Percentiles rank a stretch among this genome's conserved stretches.
These are phyloP conservation scores for Pao palembangensis DNA, from an alignment of 2,113 vertebrate species.

Conservation along the genomic window DNA sequence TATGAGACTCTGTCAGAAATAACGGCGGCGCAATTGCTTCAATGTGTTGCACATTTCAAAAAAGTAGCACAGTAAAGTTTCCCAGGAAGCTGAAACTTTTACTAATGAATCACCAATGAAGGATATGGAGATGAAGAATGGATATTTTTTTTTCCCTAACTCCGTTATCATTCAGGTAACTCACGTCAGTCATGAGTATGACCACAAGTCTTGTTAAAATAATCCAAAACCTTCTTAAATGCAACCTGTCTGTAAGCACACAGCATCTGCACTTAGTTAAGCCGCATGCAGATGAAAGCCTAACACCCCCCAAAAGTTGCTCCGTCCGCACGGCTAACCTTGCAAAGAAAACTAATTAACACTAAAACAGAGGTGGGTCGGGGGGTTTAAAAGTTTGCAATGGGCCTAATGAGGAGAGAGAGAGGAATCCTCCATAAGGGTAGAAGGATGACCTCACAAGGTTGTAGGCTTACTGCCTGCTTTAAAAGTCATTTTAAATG, in stretches of 20 bases:
- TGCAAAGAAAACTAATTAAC: conserved; percentile 92
- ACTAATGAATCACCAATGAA: conserved; percentile 33
- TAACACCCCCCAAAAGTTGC: conserved; percentile 86
- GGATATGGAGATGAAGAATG: conserved; percentile 39
- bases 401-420: conserved; percentile 76
- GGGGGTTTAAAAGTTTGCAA: conserved; percentile 87
- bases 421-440: conserved; percentile 52
- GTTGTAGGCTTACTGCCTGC: conserved; percentile 71
- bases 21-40: conserved; percentile 53
- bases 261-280: conserved; percentile 97
- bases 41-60: conserved; percentile 42
- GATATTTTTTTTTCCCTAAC: conserved; percentile 85
- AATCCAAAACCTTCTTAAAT: conserved; percentile 88
- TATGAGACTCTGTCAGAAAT: conserved; percentile 43
- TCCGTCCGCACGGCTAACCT: conserved; percentile 90
- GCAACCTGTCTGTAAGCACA: conserved; percentile 93
- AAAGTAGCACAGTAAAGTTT: conserved; percentile 20
- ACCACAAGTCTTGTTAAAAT: conserved; percentile 98
- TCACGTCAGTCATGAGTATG: conserved; percentile 90
- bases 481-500: conserved; percentile 74
- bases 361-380: conserved; percentile 82
- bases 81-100: conserved; percentile 40
- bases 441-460: conserved; percentile 46
- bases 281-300: conserved; percentile 92
- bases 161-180: conserved; percentile 63